These are phyloP conservation scores for Caenorhabditis sinica DNA, from an alignment of 2,888 invertebrate species.

Conservation along the genomic window DNA sequence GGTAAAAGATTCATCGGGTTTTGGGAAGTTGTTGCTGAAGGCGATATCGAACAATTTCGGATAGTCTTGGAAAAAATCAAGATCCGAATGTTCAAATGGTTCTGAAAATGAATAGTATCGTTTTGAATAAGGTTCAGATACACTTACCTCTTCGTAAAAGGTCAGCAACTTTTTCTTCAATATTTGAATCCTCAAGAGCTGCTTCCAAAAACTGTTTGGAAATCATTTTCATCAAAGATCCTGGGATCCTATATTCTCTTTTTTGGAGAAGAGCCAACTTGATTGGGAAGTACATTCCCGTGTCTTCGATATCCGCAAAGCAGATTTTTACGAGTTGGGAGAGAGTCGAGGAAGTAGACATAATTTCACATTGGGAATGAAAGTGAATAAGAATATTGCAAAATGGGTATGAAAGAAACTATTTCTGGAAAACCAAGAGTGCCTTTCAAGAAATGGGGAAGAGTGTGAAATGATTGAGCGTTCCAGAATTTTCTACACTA, in stretches of 20 bases:
- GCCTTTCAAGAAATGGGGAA: too few species aligned
- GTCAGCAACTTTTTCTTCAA: not conserved
- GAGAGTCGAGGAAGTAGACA: not conserved
- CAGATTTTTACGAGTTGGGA: not conserved
- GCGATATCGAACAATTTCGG: too few species aligned
- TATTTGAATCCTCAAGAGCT: not conserved
- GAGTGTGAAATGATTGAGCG: too few species aligned
- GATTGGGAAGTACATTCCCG: not conserved
- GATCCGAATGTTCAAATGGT: not conserved
- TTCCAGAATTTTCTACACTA: too few species aligned
- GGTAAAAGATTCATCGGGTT: too few species aligned
- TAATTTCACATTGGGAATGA: too few species aligned
- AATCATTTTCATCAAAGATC: not conserved
- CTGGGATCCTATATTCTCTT: not conserved
- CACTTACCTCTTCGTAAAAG: not conserved
- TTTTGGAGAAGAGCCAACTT: not conserved
- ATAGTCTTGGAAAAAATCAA: not conserved
- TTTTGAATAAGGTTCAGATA: not conserved
- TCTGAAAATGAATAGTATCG: too few species aligned
- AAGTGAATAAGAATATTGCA: too few species aligned
- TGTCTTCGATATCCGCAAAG: not conserved
- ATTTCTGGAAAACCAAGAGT: too few species aligned
- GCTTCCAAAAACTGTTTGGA: not conserved
- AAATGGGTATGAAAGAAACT: too few species aligned
- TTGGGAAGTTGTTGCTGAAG: too few species aligned